Percentiles rank a stretch among this genome's conserved stretches.
Evolutionary conservation across 2,888 invertebrate genomes (phyloP).

Genomic region (Tetramorium bicarinatum): DNA sequence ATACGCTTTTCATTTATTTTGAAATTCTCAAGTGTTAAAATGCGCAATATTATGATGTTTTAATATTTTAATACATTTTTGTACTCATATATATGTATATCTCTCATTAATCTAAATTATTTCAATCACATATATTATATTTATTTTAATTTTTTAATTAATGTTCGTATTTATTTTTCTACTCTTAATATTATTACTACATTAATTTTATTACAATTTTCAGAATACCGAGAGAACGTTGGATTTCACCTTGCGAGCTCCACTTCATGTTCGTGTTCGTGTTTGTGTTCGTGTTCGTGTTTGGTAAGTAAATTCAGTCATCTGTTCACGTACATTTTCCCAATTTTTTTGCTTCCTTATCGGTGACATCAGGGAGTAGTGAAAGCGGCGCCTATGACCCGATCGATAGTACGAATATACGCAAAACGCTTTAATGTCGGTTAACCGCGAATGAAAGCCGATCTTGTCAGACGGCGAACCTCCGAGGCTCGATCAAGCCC

Average conservation of each 20-base stretch:
- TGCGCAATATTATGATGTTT: not conserved
- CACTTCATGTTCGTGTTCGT: not conserved
- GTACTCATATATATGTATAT: not conserved
- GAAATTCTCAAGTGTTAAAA: not conserved
- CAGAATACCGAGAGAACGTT: not conserved
- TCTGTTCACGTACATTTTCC: not conserved
- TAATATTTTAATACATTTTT: slow-evolving; percentile 1
- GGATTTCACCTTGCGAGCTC: not conserved
- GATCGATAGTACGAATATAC: slow-evolving; percentile 72
- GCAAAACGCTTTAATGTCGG: slow-evolving; percentile 74
- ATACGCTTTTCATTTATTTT: not conserved
- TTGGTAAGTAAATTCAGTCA: not conserved
- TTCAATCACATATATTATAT: not conserved
- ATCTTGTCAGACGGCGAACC: slow-evolving; percentile 55
- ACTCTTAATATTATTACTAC: not conserved
- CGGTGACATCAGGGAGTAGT: slow-evolving; percentile 49
- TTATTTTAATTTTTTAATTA: not conserved
- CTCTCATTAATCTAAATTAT: slow-evolving; percentile 2
- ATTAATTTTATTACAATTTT: slow-evolving; percentile 1
- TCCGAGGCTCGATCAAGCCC: slow-evolving; percentile 49
- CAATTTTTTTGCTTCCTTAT: slow-evolving; percentile 24
- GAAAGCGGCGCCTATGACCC: slow-evolving; percentile 51
- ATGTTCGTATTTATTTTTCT: not conserved
- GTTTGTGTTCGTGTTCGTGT: too few relatives aligned
- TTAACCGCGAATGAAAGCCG: slow-evolving; percentile 75